Base-by-base conservation (phyloP, 2,888 invertebrate species). In the Tenthredo distinguenda region DNA sequence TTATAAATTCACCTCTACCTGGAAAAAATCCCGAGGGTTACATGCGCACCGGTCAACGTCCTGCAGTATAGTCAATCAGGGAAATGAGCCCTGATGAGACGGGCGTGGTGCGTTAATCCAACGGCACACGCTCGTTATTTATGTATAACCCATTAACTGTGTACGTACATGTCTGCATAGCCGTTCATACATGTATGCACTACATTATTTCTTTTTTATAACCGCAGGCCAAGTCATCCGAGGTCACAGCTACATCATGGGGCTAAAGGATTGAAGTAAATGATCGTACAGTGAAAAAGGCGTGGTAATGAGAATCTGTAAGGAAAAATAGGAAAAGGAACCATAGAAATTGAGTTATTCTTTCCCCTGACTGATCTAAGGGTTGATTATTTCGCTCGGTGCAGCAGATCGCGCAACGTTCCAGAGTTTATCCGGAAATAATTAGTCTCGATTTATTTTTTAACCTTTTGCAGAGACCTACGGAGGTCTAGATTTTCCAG, bases 51-150 rank as follows among this genome's bases (percentile, higher is more conserved):
- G 26, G 81, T 21, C 34, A 62, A n/a, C 62, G 15, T 9, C 12
- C 62, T 34, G 34, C 12, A 21, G 12, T 2, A 47, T 76, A 26
- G 58, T 58, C 81, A 81, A 81, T 81, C 40, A 81, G 81, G 81
- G 81, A 81, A 81, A 81, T 62, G 81, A 81, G 40, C 37, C 40
- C 81, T 81, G 40, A 81, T 81, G 81, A 62, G 26, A 26, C 37
- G 40, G 58, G 81, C 26, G 81, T 62, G 62, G 81, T 77, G 31
- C n/a, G 18, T 55, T 55, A 34, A 79, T 76, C 76, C 76, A n/a
- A 26, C 74, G 74, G 47, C 43, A 55, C 77, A 50, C 55, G n/a
- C 50, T 43, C 43, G 43, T 68, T 68, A 34, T 34, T 68, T 68
- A 74, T 43, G 72, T 74, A 43, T 77, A 55, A 77, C 5, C 15